Conservation (phyloP, 2,113 vertebrate genomes). For the Pangasianodon hypophthalmus region DNA sequence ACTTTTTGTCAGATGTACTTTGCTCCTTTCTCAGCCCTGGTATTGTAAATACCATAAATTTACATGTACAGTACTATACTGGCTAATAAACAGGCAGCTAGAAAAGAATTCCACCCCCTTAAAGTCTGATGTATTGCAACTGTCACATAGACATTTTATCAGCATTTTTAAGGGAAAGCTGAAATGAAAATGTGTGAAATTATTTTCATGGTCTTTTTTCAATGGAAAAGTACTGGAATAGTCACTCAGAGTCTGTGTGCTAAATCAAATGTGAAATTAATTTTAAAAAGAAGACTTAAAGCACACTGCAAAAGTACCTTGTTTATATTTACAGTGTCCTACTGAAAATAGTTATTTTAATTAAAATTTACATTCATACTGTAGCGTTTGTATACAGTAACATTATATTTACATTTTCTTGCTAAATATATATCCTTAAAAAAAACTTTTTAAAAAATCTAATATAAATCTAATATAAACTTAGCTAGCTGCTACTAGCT, state of each 20-base stretch:
- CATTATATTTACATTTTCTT: not conserved
- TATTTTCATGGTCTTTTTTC: not conserved
- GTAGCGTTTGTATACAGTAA: not conserved
- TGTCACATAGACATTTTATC: not conserved
- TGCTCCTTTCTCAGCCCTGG: not conserved
- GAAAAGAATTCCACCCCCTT: not conserved
- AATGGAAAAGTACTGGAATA: not conserved
- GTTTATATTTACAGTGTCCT: not conserved
- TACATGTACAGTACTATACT: not conserved
- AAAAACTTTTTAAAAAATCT: not conserved
- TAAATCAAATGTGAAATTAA: not conserved
- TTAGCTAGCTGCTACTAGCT: too few relatives aligned
- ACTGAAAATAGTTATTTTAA: not conserved
- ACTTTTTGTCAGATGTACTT: not conserved
- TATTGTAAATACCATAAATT: not conserved
- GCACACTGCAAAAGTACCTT: not conserved
- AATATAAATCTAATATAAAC: too few relatives aligned
- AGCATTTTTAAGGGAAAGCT: not conserved
- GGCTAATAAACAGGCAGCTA: not conserved
- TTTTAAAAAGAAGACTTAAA: not conserved
- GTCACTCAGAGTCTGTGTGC: not conserved
- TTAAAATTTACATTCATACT: not conserved
- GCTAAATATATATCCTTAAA: not conserved
- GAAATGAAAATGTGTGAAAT: not conserved
- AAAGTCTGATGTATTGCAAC: not conserved